Base-by-base conservation (phyloP, 2,888 invertebrate genomes). In the Drosophila mettleri region DNA sequence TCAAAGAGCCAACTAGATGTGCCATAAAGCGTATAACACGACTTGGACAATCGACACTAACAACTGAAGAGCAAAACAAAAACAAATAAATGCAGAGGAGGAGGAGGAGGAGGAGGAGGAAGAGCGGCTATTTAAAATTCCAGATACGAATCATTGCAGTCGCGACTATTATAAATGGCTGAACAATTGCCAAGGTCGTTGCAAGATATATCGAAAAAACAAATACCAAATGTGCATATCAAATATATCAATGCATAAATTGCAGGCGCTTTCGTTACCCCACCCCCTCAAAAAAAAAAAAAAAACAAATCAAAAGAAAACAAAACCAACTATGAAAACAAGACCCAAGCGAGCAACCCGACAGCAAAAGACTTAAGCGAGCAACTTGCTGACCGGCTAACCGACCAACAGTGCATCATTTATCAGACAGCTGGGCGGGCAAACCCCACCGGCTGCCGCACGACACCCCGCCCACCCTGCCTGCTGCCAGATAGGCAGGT, bases 91-190 rank as follows among this genome's bases (percentile, higher is more conserved):
- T n/a, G n/a, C n/a, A n/a, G n/a, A 18, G 39, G 27, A 12, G 45
- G 16, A 74, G n/a, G 38, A n/a, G n/a, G n/a, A n/a, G 12, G 29
- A 18, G 39, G 27, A 12, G 45, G 16, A 74, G n/a, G 38, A 12
- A 74, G n/a, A 34, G 12, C 27, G 16, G 16, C 78, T 80, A 41
- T 54, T 83, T 86, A 78, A 83, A 73, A 83, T 83, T 83, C 85
- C 85, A 75, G 68, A 65, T 72, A 76, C 87, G 75, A 81, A 72
- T 74, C 73, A 82, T 83, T 83, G 87, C 85, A 83, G 69, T 45
- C 48, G 48, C 69, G 52, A 49, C 65, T 65, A 43, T 49, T 62
- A 54, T 53, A 80, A 66, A 78, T 81, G 84, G 82, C 81, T 62
- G 70, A 68, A 86, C 81, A 78, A 68, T 66, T 58, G 63, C 39